Base-by-base conservation (phyloP, 2,113 vertebrate genomes). In the Thalassarche chlororhynchos region DNA sequence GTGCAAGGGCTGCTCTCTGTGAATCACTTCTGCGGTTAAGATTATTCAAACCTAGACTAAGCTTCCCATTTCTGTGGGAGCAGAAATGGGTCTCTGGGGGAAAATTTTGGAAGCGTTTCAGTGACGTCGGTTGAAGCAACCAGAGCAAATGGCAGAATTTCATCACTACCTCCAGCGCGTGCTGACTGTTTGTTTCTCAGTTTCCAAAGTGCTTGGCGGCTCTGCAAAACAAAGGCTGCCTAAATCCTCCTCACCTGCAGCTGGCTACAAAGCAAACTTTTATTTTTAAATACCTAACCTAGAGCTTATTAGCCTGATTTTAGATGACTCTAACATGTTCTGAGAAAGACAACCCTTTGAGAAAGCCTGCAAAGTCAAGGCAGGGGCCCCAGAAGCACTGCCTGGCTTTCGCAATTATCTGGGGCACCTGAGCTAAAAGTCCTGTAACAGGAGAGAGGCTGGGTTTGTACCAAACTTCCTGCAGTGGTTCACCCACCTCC, bases 21-120 rank as follows among this genome's bases (percentile, higher is more conserved):
- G 44, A 92, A 60, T 72, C 90, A 26, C 82, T 77, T 10, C 81
- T 21, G 52, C 6, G 88, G 42, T 61, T 40, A 17, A 20, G 10
- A 88, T 64, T 75, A 8, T 47, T 69, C 93, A 12, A 8, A 92
- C 21, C 58, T 51, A 75, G 31, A 55, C 36, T 21, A 31, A 84
- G 86, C 83, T 92, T 85, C 88, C 88, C 78, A 51, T 75, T 87
- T 57, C 94, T 92, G 85, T 69, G 88, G 65, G 75, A 90, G 75
- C 82, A 90, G 9, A 29, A 74, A 94, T 24, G 49, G 64, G 28
- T 87, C 90, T 78, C 76, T 7, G n/a, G 90, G 31, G 72, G 55
- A 49, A 54, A 24, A 49, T 28, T 85, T 0, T 95, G 88, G 79
- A 86, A 90, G 85, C 0, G 0, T 60, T 92, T 92, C 90, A 88